Base-by-base conservation (phyloP, 2,797 vertebrate genomes). In the Poeciliopsis turneri region DNA sequence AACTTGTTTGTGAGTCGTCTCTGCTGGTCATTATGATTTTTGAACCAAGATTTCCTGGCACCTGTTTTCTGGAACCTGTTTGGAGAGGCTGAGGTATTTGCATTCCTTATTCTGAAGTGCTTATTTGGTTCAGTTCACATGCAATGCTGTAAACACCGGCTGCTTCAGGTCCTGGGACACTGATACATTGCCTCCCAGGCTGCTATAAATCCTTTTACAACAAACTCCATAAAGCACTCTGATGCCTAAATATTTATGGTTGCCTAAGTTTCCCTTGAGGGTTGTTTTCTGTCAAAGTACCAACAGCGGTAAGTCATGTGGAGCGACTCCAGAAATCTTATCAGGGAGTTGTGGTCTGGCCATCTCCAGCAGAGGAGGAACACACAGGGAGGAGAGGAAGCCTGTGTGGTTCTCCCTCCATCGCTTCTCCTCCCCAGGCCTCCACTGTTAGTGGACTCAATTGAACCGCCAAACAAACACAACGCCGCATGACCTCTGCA, bases 241-340 rank as follows among this genome's bases (percentile, higher is more conserved):
- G 92, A 93, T 93, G 91, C 92, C 94, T 95, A 96, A 96, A 96
- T 96, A 96, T 96, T 96, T 96, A 95, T 94, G 93, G 93, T 94
- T 94, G 91, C 92, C 92, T 94, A 91, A 89, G 92, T 92, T 95
- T 93, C 94, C 93, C 93, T 90, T 78, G 88, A 94, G 94, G 92
- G 87, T 94, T 95, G 94, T 94, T 95, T 93, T 94, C 91, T 94
- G 93, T 95, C 94, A 92, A 90, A 92, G 91, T 84, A 89, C 91
- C 92, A 84, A 86, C 88, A 86, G 85, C 87, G 85, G 86, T 94
- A 94, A 95, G 93, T 94, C 91, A 93, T 92, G 91, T 93, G 93
- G 93, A 95, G 92, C 79, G 30, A 85, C 89, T 95, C 93, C 93
- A 94, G 93, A 87, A 84, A 80, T 95, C 92, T 95, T 94, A 95